Base-by-base conservation (phyloP, 2,888 invertebrate genomes). In the Pterostichus madidus region DNA sequence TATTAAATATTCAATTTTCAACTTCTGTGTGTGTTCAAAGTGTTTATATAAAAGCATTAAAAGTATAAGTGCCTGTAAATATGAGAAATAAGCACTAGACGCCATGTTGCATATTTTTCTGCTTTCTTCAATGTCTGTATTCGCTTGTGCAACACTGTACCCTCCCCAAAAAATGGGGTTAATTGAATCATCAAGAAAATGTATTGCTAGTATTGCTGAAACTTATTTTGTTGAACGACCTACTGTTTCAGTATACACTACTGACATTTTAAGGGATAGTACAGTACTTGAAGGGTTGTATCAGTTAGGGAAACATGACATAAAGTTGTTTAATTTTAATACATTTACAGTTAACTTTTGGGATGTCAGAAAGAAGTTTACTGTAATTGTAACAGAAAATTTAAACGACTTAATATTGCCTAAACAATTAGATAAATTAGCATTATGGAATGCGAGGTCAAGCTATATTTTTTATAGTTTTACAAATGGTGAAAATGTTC, bases 371-470 rank as follows among this genome's bases (percentile, higher is more conserved):
- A 81, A 80, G 5, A 39, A 73, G 35, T 80, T 73, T 52, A 8
- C 56, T 17, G 73, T 80, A 31, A n/a, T 80, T 6, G 31, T 80
- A 17, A 56, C 15, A 15, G 46, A 80, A 17, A 13, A 44, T 73
- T 80, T 80, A 11, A 11, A 39, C 6, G 39, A 80, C 13, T 56
- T 71, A 5, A 39, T 73, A 5, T 8, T 17, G 31, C 39, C 71
- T 0, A 73, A 80, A 56, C 71, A 73, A 73, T 8, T 80, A 8
- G 80, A 80, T 2, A 35, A 80, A 11, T 52, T 71, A 8, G 6
- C 53, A 7, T 24, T 80, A 10, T 80, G 80, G 71, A 80, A 80
- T 10, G 59, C 80, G 11, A 80, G 80, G 13, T 31, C 68, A 0
- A 32, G 32, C 13, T 80, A 80, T 64, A 68, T 80, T 64, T 68